Conservation (phyloP, 1,140 invertebrate genomes). For the Nasonia vitripennis region DNA sequence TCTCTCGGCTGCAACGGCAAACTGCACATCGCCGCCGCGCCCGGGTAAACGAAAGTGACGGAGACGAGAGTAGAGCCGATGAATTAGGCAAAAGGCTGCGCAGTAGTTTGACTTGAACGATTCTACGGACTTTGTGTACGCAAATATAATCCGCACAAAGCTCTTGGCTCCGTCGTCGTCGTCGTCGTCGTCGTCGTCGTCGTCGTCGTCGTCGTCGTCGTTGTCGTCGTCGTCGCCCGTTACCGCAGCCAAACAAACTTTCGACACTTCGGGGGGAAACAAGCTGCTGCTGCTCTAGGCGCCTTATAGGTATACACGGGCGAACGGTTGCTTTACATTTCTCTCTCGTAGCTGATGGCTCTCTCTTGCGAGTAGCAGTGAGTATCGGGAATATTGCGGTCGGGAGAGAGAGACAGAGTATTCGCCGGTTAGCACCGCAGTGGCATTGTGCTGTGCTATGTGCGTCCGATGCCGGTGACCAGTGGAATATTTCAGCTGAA, state of each 20-base stretch:
- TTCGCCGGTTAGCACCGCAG: background rate
- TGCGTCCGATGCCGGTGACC: background rate
- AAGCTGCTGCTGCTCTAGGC: background rate
- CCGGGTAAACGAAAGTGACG: background rate
- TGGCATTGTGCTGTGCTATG: too few relatives aligned
- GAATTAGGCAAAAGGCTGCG: background rate
- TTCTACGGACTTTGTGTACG: constrained; percentile 17
- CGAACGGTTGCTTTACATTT: background rate
- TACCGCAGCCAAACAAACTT: constrained; percentile 31
- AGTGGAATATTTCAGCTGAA: background rate
- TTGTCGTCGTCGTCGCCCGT: background rate
- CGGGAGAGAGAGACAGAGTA: too few relatives aligned
- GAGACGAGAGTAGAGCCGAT: background rate
- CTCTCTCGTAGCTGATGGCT: background rate
- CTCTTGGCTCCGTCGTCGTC: background rate
- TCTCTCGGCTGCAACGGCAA: background rate
- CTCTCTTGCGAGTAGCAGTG: background rate
- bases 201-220: background rate
- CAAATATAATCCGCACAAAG: constrained; percentile 25
- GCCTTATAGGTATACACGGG: background rate
- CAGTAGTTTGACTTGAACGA: background rate
- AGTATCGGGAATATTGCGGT: constrained; percentile 9
- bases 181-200: background rate
- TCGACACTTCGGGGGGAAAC: background rate
- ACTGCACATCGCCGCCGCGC: background rate